Evolutionary conservation across 2,113 vertebrate species (phyloP), one percentile per base, ranked within the genome.

Genomic region (Galemys pyrenaicus): DNA sequence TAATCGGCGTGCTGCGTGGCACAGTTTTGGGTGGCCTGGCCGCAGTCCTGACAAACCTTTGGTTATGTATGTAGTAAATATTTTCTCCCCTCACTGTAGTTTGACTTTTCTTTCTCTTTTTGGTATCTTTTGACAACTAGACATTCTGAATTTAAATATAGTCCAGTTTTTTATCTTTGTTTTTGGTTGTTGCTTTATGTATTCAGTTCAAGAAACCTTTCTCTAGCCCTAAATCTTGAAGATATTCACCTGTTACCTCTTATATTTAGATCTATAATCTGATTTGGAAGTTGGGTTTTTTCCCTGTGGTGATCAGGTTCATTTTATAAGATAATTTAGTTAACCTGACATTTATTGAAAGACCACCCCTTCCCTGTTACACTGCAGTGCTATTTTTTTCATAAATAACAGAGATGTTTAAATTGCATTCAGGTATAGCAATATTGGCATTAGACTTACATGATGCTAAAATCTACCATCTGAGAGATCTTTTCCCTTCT

Each of bases 141-240:
- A 81, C 37, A 4, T 87, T 84, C 13, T 89, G 46, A 68, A 35
- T 81, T 83, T 93, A 87, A 82, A 56, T 84, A 26, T 92, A 95
- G 62, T 74, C 22, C 28, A 68, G 3, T 74, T 81, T 88, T 88
- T n/a, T 82, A 39, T 30, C 5, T 92, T 60, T 73, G 15, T 37
- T 46, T 85, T 85, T 81, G 35, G 20, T 80, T 86, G 26, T 54
- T 92, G 26, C 60, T 37, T 54, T 84, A 68, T 79, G 2, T 85
- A 62, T 92, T 26, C 8, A 60, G 30, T 89, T 89, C 41, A 81
- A 86, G 44, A 80, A 86, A 26, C 37, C 30, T 64, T 73, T 68
- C 30, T 75, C 49, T 79, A 5, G 46, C 37, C 19, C 32, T 32
- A 87, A 32, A 22, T 44, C 20, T 6, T 78, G 51, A 88, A 54